Percentiles rank a stretch among this genome's conserved stretches.
phyloP scores from a whole-genome alignment of 2,113 vertebrate genomes.

The Chaenocephalus aceratus region DNA sequence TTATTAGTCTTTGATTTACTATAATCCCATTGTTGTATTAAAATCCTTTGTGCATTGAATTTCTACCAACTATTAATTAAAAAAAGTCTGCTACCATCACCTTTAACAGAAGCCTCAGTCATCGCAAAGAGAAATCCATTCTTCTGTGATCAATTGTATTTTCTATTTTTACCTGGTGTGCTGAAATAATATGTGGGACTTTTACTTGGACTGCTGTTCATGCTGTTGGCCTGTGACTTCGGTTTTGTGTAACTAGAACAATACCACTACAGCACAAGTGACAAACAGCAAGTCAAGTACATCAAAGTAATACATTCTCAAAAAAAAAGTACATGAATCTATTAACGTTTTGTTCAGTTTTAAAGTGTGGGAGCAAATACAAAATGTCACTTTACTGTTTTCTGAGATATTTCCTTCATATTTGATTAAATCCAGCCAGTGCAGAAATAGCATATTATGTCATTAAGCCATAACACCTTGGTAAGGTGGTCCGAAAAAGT shows the following conservation, averaged over 20 bases:
- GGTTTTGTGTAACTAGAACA: background rate
- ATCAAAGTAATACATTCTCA: background rate
- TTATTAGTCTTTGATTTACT: background rate
- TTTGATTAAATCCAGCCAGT: background rate
- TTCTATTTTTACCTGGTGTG: slow-evolving; percentile 8
- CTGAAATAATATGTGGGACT: background rate
- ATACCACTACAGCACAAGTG: background rate
- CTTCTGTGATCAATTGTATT: background rate
- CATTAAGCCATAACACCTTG: background rate
- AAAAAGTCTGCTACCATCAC: background rate
- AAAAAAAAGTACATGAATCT: background rate
- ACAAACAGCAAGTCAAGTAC: background rate
- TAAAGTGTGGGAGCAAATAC: background rate
- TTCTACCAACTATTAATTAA: slow-evolving; percentile 10
- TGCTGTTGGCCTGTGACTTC: background rate
- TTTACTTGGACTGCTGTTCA: background rate
- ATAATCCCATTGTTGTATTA: slow-evolving; percentile 1
- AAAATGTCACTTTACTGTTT: no score
- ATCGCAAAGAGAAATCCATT: background rate
- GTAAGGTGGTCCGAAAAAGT: background rate
- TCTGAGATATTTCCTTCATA: background rate
- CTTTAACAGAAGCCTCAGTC: background rate
- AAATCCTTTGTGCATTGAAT: background rate
- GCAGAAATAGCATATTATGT: background rate
- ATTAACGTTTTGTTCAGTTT: background rate